Percentiles rank a stretch among this genome's conserved stretches.
Evolutionary conservation across 2,113 vertebrate genomes (phyloP).

Genomic region (Carlito syrichta): DNA sequence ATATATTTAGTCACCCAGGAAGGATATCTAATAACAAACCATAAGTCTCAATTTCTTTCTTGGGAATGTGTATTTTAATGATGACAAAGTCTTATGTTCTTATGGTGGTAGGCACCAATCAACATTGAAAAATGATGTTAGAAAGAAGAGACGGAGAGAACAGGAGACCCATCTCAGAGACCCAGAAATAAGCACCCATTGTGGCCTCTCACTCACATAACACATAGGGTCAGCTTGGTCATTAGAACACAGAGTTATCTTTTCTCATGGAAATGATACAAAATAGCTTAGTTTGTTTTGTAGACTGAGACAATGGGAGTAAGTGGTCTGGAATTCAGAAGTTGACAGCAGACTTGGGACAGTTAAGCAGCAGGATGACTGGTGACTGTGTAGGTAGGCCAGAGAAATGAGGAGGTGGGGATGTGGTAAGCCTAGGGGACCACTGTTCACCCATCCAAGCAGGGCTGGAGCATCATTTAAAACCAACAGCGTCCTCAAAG

Average conservation of each 20-base stretch:
- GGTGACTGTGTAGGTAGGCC: neutral
- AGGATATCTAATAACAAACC: neutral
- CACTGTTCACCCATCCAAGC: neutral
- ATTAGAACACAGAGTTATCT: neutral
- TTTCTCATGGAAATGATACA: neutral
- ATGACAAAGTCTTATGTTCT: neutral
- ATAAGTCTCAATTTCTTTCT: neutral
- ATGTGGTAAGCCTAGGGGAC: neutral
- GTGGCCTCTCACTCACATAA: neutral
- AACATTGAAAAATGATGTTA: neutral
- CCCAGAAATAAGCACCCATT: neutral
- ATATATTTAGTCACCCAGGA: neutral
- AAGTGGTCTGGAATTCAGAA: neutral
- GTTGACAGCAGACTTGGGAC: neutral
- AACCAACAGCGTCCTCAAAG: neutral
- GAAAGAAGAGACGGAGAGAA: neutral
- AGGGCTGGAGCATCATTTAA: neutral
- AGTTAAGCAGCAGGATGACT: neutral
- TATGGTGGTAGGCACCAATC: neutral
- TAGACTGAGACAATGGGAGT: neutral
- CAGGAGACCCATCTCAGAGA: neutral
- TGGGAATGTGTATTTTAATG: neutral
- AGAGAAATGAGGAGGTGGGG: rapidly evolving
- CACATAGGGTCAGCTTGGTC: neutral
- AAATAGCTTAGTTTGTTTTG: neutral